Conservation (phyloP, 2,888 invertebrate genomes). For the Sarcophaga rosellei region DNA sequence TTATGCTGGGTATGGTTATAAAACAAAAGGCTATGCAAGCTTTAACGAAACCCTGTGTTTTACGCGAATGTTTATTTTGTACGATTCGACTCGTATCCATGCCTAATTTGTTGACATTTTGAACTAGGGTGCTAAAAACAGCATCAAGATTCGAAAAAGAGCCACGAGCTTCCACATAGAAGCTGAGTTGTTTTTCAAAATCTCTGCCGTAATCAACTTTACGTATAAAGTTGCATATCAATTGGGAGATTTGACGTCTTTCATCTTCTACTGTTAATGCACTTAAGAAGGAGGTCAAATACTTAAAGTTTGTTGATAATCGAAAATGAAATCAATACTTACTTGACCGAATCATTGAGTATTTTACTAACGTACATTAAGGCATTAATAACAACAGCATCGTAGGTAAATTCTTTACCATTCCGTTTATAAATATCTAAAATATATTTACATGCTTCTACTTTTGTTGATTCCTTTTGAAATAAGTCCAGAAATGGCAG, state of each 20-base stretch:
- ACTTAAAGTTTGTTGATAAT: not conserved
- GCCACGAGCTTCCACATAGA: constrained; percentile 95
- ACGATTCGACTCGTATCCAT: constrained; percentile 87
- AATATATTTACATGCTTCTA: constrained; percentile 92
- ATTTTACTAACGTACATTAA: constrained; percentile 93
- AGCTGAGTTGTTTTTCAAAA: constrained; percentile 94
- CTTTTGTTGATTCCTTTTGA: constrained; percentile 90
- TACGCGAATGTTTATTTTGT: constrained; percentile 86
- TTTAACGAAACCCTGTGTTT: constrained; percentile 92
- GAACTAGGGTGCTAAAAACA: constrained; percentile 92
- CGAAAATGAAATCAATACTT: constrained; percentile 74
- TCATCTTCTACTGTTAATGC: constrained; percentile 97
- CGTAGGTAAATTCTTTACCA: constrained; percentile 83
- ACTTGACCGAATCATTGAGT: constrained; percentile 97
- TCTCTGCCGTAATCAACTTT: constrained; percentile 92
- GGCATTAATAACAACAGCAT: constrained; percentile 93
- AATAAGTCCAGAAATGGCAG: constrained; percentile 94
- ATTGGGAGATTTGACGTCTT: constrained; percentile 90
- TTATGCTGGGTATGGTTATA: constrained; percentile 98
- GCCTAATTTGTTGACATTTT: constrained; percentile 91
- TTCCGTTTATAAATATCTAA: constrained; percentile 85
- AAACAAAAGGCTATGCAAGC: constrained; percentile 98
- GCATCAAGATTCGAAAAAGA: constrained; percentile 95
- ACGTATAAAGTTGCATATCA: constrained; percentile 91
- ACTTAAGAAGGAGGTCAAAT: constrained; percentile 81